These are phyloP conservation scores for Lepidurus arcticus DNA, from an alignment of 1,140 invertebrate genomes.

Conservation along the genomic window DNA sequence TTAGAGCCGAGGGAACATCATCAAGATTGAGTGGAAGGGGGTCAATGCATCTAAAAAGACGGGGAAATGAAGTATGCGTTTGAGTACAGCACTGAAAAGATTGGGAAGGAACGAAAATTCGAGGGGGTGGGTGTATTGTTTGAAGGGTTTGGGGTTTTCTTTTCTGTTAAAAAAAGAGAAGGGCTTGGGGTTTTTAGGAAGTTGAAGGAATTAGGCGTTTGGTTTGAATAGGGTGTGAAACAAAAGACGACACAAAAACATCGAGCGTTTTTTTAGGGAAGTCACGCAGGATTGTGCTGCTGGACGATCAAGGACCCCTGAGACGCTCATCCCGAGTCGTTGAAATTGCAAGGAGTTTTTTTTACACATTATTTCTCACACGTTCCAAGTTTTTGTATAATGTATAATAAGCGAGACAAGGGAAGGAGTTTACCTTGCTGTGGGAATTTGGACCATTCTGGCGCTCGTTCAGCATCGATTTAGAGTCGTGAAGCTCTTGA, in stretches of 20 bases:
- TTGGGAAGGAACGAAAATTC: neutral
- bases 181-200: too few relatives aligned
- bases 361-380: neutral
- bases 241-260: neutral
- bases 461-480: too few relatives aligned
- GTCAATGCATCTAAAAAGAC: neutral
- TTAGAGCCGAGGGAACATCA: too few relatives aligned
- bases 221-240: neutral
- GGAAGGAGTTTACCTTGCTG: neutral
- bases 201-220: neutral
- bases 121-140: neutral
- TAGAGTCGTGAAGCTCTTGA: too few relatives aligned
- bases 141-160: neutral
- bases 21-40: neutral
- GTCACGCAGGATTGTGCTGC: neutral
- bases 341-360: neutral
- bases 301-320: neutral
- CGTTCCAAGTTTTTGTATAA: neutral
- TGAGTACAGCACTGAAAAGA: neutral
- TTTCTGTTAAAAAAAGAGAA: too few relatives aligned
- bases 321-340: conserved; percentile 9
- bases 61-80: neutral
- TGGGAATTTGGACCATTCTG: neutral
- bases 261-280: neutral
- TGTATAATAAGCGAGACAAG: neutral